Evolutionary conservation across 2,113 vertebrate species (phyloP), one percentile per base, ranked within the genome.

Genomic region (Platichthys stellatus): DNA sequence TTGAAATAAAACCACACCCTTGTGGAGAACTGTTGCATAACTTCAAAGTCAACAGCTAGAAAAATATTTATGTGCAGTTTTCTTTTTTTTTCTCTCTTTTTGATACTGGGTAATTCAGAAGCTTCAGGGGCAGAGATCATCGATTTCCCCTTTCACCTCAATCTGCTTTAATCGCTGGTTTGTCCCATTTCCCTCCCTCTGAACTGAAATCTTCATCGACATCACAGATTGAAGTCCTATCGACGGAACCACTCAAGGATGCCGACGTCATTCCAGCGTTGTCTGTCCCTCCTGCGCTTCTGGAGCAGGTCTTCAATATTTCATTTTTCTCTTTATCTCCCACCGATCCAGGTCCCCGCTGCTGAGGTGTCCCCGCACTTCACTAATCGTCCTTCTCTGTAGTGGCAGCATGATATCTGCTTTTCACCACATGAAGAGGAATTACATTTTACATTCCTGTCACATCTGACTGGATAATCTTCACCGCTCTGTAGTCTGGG

Each of bases 281-380:
- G 21, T 74, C 72, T 26, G 17, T 13, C 66, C 20, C 65, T 75
- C 64, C 5, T 40, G 40, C 31, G 57, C 24, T 31, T 11, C 38
- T 35, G 51, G 23, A 78, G 63, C 57, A 63, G 17, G 53, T 72
- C 53, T 69, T 70, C 73, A 69, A 82, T 63, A 21, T 56, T 43
- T 64, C 49, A 58, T 21, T 63, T 20, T 53, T 78, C 70, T 12
- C 58, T 66, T 72, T 35, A 9, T 40, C 73, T 60, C 40, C 40
- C 23, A 26, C 40, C 35, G 35, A n/a, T 53, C 3, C 28, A 47
- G 17, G 14, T 74, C 62, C 68, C 56, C 61, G 40, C 75, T 59
- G 72, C n/a, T 69, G 43, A 70, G 18, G 43, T 18, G 12, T 15
- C n/a, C 35, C 20, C 10, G 11, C 13, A 23, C 72, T 45, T 72